Evolutionary conservation across 2,113 vertebrate genomes (phyloP), one percentile per base, ranked within the genome.

Genomic region (Nettapus auritus): DNA sequence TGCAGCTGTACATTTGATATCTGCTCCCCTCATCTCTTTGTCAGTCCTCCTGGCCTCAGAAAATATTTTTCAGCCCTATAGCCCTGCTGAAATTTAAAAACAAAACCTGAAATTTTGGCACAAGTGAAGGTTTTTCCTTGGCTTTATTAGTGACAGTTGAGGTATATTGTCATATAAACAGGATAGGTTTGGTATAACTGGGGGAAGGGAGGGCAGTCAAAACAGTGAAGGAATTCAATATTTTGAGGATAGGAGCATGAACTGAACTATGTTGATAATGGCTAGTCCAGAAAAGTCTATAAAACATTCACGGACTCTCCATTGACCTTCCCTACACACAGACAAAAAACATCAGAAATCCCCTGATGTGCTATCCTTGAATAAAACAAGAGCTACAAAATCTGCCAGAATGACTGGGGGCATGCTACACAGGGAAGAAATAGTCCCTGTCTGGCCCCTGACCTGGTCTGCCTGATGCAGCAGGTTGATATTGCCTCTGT

Each of bases 321-420:
- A 55, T 19, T 3, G 1, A 59, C 31, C 5, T 85, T 53, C 8
- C 42, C 52, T 18, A 25, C 18, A 36, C 11, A 23, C 1, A 0
- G 11, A 13, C 11, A 50, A 78, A 18, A 68, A 87, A 64, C 31
- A 79, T 7, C 19, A 79, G 48, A 82, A 93, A 88, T 38, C 6
- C 4, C 11, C 28, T 46, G 5, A 13, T 0, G 0, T 50, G 13
- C 56, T 71, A 4, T 28, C 31, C 64, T 33, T 68, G 38, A 59
- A 36, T 73, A 52, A 36, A 84, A 74, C 5, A 91, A 36, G 55
- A 89, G 7, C 40, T 84, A 74, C 29, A 68, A 60, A 88, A 42
- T 52, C 28, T 64, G 9, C 11, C 77, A 20, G 62, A 59, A 63
- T 5, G 1, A 34, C 11, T 40, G 3, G 8, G 13, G 13, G 1